Conservation (phyloP, 1,140 invertebrate species). For the Asobara japonica region DNA sequence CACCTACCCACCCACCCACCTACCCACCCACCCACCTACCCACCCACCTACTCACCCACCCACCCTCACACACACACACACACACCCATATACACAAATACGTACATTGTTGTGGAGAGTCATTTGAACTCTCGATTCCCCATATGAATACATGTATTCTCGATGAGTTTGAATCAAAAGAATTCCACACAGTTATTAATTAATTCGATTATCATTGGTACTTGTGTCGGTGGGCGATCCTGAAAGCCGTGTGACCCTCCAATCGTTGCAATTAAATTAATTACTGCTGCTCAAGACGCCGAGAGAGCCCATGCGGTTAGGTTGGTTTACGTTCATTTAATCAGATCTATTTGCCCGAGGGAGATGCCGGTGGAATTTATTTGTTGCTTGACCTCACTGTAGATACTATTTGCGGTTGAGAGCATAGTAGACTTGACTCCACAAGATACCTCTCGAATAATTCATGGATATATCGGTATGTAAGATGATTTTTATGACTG, state of each 20-base stretch:
- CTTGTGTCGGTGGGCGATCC: background rate
- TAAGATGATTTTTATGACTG: too few species aligned
- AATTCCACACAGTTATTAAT: background rate
- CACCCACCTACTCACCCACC: too few species aligned
- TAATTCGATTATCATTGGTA: background rate
- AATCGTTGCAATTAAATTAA: conserved; percentile 2
- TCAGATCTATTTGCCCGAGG: background rate
- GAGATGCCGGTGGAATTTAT: background rate
- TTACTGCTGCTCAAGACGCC: background rate
- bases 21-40: too few species aligned
- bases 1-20: too few species aligned
- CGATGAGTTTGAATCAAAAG: too few species aligned
- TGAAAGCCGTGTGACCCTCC: background rate
- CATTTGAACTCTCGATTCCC: background rate
- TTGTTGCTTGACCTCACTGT: background rate
- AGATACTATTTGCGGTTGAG: background rate
- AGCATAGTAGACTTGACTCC: background rate
- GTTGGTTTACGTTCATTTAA: conserved; percentile 4
- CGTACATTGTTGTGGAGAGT: too few species aligned
- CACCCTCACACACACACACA: too few species aligned
- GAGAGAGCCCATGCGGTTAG: background rate
- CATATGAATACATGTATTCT: background rate
- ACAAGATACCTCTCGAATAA: background rate
- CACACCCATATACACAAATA: too few species aligned
- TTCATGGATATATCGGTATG: background rate